These are phyloP conservation scores for Podotricha telesiphe DNA, from an alignment of 2,888 invertebrate species.

Conservation along the genomic window DNA sequence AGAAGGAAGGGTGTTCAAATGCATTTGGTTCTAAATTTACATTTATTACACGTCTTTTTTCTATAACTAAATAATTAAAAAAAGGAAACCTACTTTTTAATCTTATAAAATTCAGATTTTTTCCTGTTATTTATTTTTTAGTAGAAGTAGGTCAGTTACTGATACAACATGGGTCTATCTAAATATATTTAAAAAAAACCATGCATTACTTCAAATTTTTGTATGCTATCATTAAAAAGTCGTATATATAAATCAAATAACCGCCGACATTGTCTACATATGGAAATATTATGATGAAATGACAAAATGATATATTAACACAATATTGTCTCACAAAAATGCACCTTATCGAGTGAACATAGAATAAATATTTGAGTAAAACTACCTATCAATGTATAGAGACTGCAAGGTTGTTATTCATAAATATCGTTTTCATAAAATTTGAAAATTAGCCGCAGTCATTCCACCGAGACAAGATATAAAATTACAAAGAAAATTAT, in stretches of 20 bases:
- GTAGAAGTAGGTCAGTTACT: too few species aligned
- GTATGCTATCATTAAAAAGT: neutral
- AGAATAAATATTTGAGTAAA: slow-evolving; percentile 20
- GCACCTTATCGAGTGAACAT: neutral
- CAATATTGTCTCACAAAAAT: neutral
- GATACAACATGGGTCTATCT: too few species aligned
- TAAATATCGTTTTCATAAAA: slow-evolving; percentile 47
- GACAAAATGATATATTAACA: slow-evolving; percentile 41
- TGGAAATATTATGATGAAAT: slow-evolving; percentile 30
- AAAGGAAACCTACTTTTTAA: too few species aligned
- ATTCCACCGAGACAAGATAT: slow-evolving; percentile 32
- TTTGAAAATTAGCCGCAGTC: slow-evolving; percentile 41
- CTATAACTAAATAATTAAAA: too few species aligned
- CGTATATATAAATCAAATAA: neutral
- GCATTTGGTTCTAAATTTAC: too few species aligned
- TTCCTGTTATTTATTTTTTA: too few species aligned
- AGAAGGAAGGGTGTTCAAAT: too few species aligned
- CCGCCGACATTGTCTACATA: slow-evolving; percentile 9
- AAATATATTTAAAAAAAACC: too few species aligned
- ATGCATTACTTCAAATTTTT: too few species aligned
- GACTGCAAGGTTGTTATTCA: slow-evolving; percentile 51
- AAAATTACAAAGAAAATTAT: neutral
- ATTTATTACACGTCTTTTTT: too few species aligned
- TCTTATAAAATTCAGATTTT: too few species aligned
- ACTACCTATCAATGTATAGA: slow-evolving; percentile 37